Percentiles rank a stretch among this genome's conserved stretches.
Conservation (phyloP, 1,140 invertebrate species). For the Holcopasites calliopsidis region DNA sequence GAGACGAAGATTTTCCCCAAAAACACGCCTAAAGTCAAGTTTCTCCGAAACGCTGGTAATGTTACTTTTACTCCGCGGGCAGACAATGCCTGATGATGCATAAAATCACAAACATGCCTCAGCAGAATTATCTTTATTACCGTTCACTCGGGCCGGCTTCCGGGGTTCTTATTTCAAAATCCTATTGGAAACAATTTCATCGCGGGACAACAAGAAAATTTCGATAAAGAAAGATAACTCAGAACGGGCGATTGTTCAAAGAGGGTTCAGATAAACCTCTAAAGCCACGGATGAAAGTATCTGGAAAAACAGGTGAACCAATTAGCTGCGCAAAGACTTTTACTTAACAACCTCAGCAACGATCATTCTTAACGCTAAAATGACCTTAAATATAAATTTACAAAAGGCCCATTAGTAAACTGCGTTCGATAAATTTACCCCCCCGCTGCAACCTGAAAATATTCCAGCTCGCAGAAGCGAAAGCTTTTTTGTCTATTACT, state of each 20-base stretch:
- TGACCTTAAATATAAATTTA: slow-evolving; percentile 3
- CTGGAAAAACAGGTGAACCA: slow-evolving; percentile 2
- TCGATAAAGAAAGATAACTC: no score
- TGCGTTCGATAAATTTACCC: not conserved
- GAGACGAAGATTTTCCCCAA: no score
- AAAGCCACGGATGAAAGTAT: no score
- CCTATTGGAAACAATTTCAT: not conserved
- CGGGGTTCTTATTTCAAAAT: not conserved
- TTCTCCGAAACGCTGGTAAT: not conserved
- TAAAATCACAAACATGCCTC: not conserved
- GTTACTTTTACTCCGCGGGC: not conserved
- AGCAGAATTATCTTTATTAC: slow-evolving; percentile 11
- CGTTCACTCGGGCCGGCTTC: not conserved
- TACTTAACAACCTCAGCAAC: no score
- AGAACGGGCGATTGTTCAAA: no score
- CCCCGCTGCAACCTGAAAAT: not conserved
- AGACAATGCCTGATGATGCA: not conserved
- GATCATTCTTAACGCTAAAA: no score
- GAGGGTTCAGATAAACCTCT: no score
- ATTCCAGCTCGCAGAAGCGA: not conserved
- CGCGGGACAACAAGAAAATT: not conserved
- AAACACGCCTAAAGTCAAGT: not conserved
- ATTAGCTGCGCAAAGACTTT: no score
- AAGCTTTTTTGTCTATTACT: not conserved
- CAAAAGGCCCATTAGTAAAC: not conserved